Base-by-base conservation (phyloP, 2,888 invertebrate species). In the Periphyllus acericola region DNA sequence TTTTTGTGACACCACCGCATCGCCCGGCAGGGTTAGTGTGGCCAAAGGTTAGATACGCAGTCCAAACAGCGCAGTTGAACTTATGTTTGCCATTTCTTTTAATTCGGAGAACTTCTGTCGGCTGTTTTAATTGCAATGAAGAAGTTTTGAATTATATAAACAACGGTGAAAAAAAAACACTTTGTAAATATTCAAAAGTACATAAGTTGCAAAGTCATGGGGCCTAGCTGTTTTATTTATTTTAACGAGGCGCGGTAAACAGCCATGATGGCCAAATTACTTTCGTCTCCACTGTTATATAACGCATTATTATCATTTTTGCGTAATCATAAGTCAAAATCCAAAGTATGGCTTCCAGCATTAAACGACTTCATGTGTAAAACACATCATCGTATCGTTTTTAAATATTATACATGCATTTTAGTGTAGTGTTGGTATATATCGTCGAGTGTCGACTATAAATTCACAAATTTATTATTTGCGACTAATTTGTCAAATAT, bases 141-240 rank as follows among this genome's bases (percentile, higher is more conserved):
- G 60, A 80, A 80, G 66, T 80, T 80, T 80, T 80, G 80, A 71
- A 82, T 82, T 71, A 46, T 46, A 46, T 71, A 32, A 82, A 82
- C 40, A 46, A 71, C 29, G 68, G 36, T 36, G 40, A 80, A 80
- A 80, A 80, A 80, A 80, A 80, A 80, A 19, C 66, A 66, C 36
- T 66, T 9, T 36, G 66, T 66, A 66, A 80, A 46, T 36, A 80
- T 66, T 80, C 66, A 68, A 80, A 80, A 66, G 80, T 80, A 40
- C n/a, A 29, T 66, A 55, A 21, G 80, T 46, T 46, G 46, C 46
- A 36, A 80, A 80, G 80, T 80, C 66, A 40, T 46, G 46, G 46
- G 1, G 14, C 14, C 46, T n/a, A n/a, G n/a, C 34, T 8, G 36
- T 9, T 66, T 66, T 66, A 80, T 80, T 80, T 66, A 66, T 80